Conservation (phyloP, 2,888 invertebrate genomes). For the Pachydiplax longipennis region DNA sequence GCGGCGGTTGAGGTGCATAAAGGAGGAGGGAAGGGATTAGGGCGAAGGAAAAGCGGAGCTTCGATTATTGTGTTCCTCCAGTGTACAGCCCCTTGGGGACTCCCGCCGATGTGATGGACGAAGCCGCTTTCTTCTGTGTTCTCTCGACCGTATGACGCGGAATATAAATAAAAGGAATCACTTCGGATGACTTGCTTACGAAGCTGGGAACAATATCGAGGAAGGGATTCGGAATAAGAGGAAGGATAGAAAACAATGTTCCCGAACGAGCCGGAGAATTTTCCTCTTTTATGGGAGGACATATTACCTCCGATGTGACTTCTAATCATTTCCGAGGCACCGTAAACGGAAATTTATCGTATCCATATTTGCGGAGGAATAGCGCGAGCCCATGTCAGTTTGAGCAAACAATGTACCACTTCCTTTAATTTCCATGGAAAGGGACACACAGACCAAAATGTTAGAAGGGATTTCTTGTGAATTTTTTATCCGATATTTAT, state of each 20-base stretch:
- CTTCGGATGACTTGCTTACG: background rate
- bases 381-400: too few relatives aligned
- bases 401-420: too few relatives aligned
- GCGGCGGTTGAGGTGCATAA: background rate
- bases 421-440: too few relatives aligned
- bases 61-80: background rate
- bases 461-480: too few relatives aligned
- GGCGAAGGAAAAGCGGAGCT: background rate
- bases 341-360: too few relatives aligned
- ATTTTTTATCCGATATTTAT: too few relatives aligned
- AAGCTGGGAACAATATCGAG: background rate
- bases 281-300: background rate
- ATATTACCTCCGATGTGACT: background rate
- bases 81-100: background rate
- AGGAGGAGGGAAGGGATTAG: background rate
- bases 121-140: background rate
- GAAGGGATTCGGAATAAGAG: background rate
- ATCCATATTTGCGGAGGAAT: too few relatives aligned
- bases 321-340: too few relatives aligned
- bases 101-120: background rate
- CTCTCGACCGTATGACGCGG: background rate
- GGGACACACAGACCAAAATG: too few relatives aligned
- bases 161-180: background rate
- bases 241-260: background rate
- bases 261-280: background rate